Percentiles rank a stretch among this genome's conserved stretches.
These are phyloP conservation scores for Poeciliopsis paucimaculata DNA, from an alignment of 2,797 vertebrate genomes.

Conservation along the genomic window DNA sequence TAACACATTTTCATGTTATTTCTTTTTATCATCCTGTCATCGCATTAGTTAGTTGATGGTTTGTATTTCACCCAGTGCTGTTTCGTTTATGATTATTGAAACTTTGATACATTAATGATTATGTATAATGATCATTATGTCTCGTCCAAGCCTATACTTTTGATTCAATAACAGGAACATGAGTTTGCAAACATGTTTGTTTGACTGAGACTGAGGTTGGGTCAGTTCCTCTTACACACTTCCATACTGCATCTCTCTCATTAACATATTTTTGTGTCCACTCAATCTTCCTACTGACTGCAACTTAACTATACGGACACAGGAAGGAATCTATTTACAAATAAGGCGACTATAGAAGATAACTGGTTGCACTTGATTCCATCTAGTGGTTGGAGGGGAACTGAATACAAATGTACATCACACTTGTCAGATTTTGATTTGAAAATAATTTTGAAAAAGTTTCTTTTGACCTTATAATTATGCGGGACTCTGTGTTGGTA, in stretches of 20 bases:
- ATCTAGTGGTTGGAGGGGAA: not conserved
- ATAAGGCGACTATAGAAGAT: not conserved
- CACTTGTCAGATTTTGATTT: not conserved
- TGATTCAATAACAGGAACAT: not conserved
- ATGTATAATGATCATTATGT: not conserved
- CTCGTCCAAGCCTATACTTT: not conserved
- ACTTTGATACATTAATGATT: too few relatives aligned
- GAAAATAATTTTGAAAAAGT: not conserved
- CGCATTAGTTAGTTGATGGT: not conserved
- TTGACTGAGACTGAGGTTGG: not conserved
- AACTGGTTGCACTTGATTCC: not conserved
- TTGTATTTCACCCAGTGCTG: not conserved
- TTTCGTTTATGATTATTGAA: not conserved
- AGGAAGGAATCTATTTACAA: not conserved
- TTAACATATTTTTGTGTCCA: not conserved
- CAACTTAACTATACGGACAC: not conserved
- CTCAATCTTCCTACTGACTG: not conserved
- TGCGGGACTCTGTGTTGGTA: not conserved
- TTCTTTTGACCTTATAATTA: not conserved
- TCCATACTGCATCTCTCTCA: not conserved
- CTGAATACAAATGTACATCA: not conserved
- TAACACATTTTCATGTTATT: not conserved
- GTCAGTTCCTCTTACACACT: not conserved
- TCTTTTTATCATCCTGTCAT: not conserved
- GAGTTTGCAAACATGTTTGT: not conserved